These are phyloP conservation scores for Brachyrhaphis roseni DNA, from an alignment of 2,797 vertebrate species.

Conservation along the genomic window DNA sequence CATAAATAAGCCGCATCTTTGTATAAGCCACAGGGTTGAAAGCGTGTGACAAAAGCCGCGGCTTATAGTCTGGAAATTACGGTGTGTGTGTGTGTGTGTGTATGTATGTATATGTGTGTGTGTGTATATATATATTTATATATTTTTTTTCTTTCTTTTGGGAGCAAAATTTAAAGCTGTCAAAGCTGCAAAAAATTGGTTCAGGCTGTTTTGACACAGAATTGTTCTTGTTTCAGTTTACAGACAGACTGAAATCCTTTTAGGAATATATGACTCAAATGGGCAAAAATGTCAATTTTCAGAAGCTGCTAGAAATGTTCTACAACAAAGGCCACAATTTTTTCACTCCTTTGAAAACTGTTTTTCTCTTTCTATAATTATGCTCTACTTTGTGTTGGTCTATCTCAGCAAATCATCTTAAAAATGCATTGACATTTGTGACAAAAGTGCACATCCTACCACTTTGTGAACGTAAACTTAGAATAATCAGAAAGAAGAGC, in stretches of 20 bases:
- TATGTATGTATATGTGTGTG: too few species aligned
- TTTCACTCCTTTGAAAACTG: neutral
- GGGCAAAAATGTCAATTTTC: neutral
- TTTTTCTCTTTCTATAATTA: neutral
- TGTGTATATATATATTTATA: too few species aligned
- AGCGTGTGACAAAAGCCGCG: too few species aligned
- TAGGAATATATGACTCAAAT: neutral
- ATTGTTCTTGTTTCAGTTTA: neutral
- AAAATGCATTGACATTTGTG: neutral
- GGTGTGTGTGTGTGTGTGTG: too few species aligned
- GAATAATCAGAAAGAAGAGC: conserved; percentile 2
- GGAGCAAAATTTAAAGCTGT: neutral
- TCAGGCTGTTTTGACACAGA: too few species aligned
- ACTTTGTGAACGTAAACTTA: neutral
- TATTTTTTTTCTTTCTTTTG: neutral
- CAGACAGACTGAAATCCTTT: neutral
- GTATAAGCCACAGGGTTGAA: too few species aligned
- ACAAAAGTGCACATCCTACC: neutral
- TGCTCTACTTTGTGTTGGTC: neutral
- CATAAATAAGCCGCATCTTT: too few species aligned
- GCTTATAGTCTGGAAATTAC: too few species aligned
- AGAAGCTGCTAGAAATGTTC: neutral
- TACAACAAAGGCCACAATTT: too few species aligned
- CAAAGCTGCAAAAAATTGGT: neutral
- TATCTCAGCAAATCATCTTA: neutral